Evolutionary conservation across 2,113 vertebrate genomes (phyloP), one percentile per base, ranked within the genome.

Genomic region (Petaurus breviceps): DNA sequence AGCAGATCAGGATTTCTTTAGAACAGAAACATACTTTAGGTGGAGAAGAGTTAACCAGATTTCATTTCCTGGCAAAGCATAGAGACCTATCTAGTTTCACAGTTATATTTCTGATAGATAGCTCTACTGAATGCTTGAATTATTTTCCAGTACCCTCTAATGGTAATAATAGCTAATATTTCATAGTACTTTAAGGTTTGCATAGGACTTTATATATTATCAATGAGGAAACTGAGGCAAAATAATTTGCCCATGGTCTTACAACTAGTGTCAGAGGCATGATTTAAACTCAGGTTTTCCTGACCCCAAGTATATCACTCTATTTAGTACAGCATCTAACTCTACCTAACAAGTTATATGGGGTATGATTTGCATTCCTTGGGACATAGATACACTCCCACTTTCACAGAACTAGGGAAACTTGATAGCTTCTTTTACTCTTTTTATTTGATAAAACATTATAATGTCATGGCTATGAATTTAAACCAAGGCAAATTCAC

Each of bases 361-460:
- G 96, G 95, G 95, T 93, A 97, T 57, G 93, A 96, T 96, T 92
- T 95, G 46, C 94, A 95, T 97, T 98, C 95, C 3, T 94, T 97
- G 46, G 92, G 90, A 97, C 95, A 98, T 96, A 97, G 98, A 98
- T 98, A 96, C 95, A 98, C 98, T 97, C 96, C 94, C 97, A 98
- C 98, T 96, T 97, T 96, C 96, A 96, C 95, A 96, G 92, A 97
- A 97, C 93, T 95, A 92, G 97, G 93, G 98, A 92, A 97, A 97
- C 97, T 98, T 98, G 96, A 96, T 98, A 97, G 94, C 98, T 98
- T 98, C 98, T 98, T 98, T 96, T 97, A 96, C 97, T 96, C 96
- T 95, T 89, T 31, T 89, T 93, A 77, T 25, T 90, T 95, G 84
- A 94, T 94, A 95, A 96, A 95, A 95, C 52, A 93, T 94, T 90